Conservation (phyloP, 1,140 invertebrate species). For the Drosophila equinoxialis region DNA sequence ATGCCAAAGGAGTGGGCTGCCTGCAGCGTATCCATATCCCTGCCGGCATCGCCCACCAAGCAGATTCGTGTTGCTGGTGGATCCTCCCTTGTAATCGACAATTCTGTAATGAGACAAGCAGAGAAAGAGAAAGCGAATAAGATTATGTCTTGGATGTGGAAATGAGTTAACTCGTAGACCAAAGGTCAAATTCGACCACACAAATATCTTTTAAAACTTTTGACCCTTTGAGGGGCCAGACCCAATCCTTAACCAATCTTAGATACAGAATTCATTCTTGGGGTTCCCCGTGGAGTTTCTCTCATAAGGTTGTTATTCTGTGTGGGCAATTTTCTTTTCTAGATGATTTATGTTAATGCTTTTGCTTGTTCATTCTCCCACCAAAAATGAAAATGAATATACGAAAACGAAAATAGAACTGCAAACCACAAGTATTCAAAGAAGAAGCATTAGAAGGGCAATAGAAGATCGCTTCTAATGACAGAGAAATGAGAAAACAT, state of each 20-base stretch:
- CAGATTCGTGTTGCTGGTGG: constrained; percentile 85
- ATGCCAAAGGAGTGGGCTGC: constrained; percentile 87
- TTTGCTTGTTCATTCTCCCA: constrained; percentile 39
- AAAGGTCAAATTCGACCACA: too few relatives aligned
- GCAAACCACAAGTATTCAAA: constrained; percentile 16
- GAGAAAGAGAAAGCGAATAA: too few relatives aligned
- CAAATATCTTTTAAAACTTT: too few relatives aligned
- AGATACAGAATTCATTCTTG: too few relatives aligned
- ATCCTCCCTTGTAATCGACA: constrained; percentile 66
- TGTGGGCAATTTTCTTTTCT: constrained; percentile 7
- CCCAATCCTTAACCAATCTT: too few relatives aligned
- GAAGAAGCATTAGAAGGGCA: constrained; percentile 25
- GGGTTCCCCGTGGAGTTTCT: too few relatives aligned
- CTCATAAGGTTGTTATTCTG: not conserved
- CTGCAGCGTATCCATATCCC: constrained; percentile 84
- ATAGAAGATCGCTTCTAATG: not conserved
- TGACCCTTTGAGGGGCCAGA: too few relatives aligned
- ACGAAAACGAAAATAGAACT: constrained; percentile 20
- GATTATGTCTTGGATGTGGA: too few relatives aligned
- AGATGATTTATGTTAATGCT: constrained; percentile 65
- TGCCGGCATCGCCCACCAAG: constrained; percentile 85
- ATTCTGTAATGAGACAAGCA: constrained; percentile 51
- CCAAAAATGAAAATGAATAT: constrained; percentile 32
- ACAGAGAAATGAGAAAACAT: constrained; percentile 33
- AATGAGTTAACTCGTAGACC: too few relatives aligned